Evolutionary conservation across 2,113 vertebrate species (phyloP), one percentile per base, ranked within the genome.

Genomic region (Istiophorus platypterus): DNA sequence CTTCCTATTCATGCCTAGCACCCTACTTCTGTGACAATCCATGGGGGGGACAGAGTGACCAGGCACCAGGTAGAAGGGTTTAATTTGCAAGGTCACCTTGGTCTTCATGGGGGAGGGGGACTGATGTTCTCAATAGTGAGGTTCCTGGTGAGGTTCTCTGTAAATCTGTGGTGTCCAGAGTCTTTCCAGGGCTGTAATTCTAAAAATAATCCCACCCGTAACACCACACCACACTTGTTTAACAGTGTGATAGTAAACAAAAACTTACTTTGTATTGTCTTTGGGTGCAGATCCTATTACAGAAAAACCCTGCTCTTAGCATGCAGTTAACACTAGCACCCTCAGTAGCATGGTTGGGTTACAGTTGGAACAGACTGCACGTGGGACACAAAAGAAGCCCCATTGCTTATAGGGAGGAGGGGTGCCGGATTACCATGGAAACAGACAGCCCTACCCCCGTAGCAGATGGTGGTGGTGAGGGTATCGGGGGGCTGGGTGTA

Each of bases 381-480:
- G 67, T 90, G 92, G 87, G 86, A 83, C 88, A 88, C 91, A 93
- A 92, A 91, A 89, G 88, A 75, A 88, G 72, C 63, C 84, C 69
- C 54, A 51, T 29, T 27, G 77, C 78, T 76, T 77, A 52, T 41
- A 56, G 57, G 90, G 85, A 92, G 92, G 90, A 89, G 88, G 91
- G 91, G 90, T 84, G 82, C 72, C 2, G 37, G 1, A 85, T 93
- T 83, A 20, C 89, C 80, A 87, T 93, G 85, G 91, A 92, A 92
- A 93, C 92, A 85, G 92, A 90, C 89, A 76, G 90, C 88, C 89
- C 85, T 85, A 88, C 92, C 92, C 91, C 88, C 84, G 5, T 51
- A 89, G 71, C 92, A 93, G 92, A 93, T 93, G 92, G 92, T 87
- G 78, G 88, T 71, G 76, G 88, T 85, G 84, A 66, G 84, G 88